A percentile compares a stretch with the other conserved stretches of the same genome.
Evolutionary conservation across 1,140 invertebrate species (phyloP).

Genomic region (Drosophila fuyamai): DNA sequence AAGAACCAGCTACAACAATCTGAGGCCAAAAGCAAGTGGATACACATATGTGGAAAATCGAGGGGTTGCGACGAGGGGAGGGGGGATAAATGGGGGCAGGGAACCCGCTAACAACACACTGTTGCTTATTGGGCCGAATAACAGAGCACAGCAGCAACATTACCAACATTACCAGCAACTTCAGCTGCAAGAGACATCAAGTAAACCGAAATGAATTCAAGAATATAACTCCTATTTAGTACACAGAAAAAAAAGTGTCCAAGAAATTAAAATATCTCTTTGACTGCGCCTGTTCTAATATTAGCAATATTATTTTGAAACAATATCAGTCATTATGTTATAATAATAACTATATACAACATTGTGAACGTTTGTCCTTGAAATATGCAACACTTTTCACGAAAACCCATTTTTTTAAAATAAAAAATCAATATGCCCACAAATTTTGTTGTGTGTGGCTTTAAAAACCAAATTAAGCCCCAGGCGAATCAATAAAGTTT

Average conservation of each 20-base stretch:
- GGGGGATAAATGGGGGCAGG: background rate
- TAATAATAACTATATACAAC: too few relatives aligned
- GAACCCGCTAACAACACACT: conserved; percentile 21
- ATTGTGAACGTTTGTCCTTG: too few relatives aligned
- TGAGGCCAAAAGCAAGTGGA: conserved; percentile 19
- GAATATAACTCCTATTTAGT: conserved; percentile 14
- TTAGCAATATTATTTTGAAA: too few relatives aligned
- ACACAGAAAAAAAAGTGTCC: background rate
- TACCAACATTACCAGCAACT: conserved; percentile 10
- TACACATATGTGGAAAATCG: background rate
- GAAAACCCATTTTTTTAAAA: too few relatives aligned
- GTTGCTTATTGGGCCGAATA: conserved; percentile 39
- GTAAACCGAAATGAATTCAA: conserved; percentile 17
- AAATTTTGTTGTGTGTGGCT: background rate
- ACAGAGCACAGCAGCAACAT: conserved; percentile 6
- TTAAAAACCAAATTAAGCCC: background rate
- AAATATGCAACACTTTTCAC: too few relatives aligned
- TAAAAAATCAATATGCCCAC: background rate
- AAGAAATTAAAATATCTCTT: too few relatives aligned
- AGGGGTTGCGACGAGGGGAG: background rate
- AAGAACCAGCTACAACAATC: conserved; percentile 29
- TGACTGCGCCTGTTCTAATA: too few relatives aligned
- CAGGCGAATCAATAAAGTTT: background rate
- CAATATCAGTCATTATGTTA: too few relatives aligned
- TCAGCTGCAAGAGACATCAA: conserved; percentile 7